A percentile compares a stretch with the other conserved stretches of the same genome.
phyloP scores from a whole-genome alignment of 2,888 invertebrate species.

The Andricus quercusramuli region DNA sequence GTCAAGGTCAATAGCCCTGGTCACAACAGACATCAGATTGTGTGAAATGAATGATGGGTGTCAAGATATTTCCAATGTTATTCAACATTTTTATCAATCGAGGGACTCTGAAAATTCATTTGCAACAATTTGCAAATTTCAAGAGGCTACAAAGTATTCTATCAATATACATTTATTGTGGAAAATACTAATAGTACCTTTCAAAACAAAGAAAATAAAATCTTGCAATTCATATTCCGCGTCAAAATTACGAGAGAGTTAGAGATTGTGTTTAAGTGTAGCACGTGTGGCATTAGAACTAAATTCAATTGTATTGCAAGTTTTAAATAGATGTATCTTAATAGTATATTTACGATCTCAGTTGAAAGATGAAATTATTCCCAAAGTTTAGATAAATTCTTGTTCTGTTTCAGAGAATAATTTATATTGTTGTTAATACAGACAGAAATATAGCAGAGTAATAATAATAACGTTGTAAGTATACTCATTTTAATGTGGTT shows the following conservation, averaged over 20 bases:
- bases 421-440: constrained; percentile 3
- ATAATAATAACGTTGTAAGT: background rate
- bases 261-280: background rate
- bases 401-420: background rate
- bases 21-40: constrained; percentile 8
- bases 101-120: background rate
- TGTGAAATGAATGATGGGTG: background rate
- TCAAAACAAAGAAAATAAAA: background rate
- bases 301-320: too few species aligned
- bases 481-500: background rate
- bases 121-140: background rate
- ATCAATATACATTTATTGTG: background rate
- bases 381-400: background rate
- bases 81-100: background rate
- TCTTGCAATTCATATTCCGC: background rate
- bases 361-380: background rate
- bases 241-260: background rate
- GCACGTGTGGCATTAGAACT: background rate
- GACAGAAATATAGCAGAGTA: background rate
- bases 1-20: constrained; percentile 35
- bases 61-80: background rate
- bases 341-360: too few species aligned
- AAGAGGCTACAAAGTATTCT: background rate
- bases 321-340: too few species aligned
- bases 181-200: too few species aligned